phyloP scores from a whole-genome alignment of 2,888 invertebrate species.

The Drosophila incognita region DNA sequence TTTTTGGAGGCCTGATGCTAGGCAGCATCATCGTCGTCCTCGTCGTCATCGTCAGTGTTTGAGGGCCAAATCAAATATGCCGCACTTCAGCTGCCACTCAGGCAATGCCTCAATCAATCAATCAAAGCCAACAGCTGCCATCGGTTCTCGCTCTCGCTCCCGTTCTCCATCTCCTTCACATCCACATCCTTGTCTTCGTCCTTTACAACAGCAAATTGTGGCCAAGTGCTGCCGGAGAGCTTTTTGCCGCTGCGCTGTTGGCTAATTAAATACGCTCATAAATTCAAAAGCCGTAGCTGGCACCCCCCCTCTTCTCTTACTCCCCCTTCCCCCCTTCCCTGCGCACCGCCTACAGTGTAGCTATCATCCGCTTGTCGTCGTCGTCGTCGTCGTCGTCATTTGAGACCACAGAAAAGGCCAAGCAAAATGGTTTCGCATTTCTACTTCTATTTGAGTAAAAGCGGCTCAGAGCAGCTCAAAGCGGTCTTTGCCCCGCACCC shows the following conservation, averaged over 20 bases:
- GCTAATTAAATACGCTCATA: constrained; percentile 78
- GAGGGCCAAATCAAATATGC: constrained; percentile 73
- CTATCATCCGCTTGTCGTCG: constrained; percentile 3
- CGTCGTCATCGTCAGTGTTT: constrained; percentile 1
- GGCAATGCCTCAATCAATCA: constrained; percentile 78
- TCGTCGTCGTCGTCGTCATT: constrained; percentile 9
- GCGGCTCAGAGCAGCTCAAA: constrained; percentile 50
- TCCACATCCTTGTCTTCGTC: constrained; percentile 4
- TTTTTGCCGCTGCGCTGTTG: constrained; percentile 41
- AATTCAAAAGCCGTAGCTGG: constrained; percentile 65
- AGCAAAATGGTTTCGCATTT: constrained; percentile 45
- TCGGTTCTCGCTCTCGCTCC: constrained; percentile 19
- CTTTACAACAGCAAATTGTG: constrained; percentile 29
- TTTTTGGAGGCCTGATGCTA: constrained; percentile 14
- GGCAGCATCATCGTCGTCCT: constrained; percentile 4
- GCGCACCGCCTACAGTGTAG: background rate
- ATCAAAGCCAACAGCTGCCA: constrained; percentile 71
- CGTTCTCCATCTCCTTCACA: background rate
- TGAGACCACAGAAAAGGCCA: constrained; percentile 47
- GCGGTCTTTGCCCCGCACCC: background rate
- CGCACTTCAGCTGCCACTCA: constrained; percentile 77
- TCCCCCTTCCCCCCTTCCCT: too few relatives aligned
- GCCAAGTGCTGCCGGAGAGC: constrained; percentile 46
- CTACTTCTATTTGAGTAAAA: constrained; percentile 39
- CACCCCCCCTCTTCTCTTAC: background rate